Evolutionary conservation across 2,797 vertebrate genomes (phyloP), one percentile per base, ranked within the genome.

Genomic region (Pitangus sulphuratus): DNA sequence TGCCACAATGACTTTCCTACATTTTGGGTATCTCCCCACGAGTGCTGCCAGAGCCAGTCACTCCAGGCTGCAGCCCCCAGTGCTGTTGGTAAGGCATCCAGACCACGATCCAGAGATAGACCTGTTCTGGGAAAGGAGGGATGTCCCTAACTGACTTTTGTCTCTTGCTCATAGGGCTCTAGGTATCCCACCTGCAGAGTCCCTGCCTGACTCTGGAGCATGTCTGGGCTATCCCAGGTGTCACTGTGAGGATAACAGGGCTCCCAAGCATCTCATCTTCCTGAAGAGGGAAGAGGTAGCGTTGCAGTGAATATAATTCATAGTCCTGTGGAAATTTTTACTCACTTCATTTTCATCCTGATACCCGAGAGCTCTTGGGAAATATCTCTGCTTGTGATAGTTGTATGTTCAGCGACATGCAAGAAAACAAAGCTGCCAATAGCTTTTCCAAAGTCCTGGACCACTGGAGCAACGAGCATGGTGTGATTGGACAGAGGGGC

Each of bases 281-380:
- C 70, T 74, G 33, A 22, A 60, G 48, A 56, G 18, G 28, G 30
- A 69, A 72, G 42, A 90, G 13, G 16, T 6, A 84, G 4, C 16
- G 3, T 48, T 75, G 24, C 14, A 12, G 58, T 80, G 58, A 80
- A 24, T 72, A 33, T 11, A 5, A 35, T 57, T 89, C 39, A 24
- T 62, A 84, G 58, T 56, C n/a, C 47, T 56, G 44, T 28, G 26
- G 44, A 80, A 45, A 21, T 51, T 31, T 85, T 89, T 79, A 11
- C 24, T 87, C 47, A 37, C 51, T 80, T 91, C 39, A 15, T 88
- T 89, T 84, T 68, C 39, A 76, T 78, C 53, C 35, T 66, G 51
- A 47, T 72, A 44, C 44, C 62, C 16, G 18, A 77, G 56, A 89
- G 28, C 71, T 83, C 40, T 66, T 79, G 76, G 56, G 60, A 91